Evolutionary conservation across 2,888 invertebrate genomes (phyloP).

Genomic region (Pteria penguin): DNA sequence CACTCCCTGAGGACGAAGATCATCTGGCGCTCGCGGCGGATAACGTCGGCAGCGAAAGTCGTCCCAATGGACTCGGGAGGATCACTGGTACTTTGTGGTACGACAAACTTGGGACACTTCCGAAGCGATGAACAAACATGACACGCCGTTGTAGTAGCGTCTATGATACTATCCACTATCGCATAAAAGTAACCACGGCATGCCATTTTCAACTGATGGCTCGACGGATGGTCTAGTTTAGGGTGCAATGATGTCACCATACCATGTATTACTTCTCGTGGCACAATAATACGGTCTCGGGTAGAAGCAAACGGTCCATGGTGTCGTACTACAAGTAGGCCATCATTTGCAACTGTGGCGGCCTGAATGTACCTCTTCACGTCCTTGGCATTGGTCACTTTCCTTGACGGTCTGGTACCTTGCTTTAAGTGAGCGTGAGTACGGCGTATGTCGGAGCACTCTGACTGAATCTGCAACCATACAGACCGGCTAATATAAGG

Average conservation of each 20-base stretch:
- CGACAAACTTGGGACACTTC: not conserved
- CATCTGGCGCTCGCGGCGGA: not conserved
- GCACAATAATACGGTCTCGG: slow-evolving; percentile 52
- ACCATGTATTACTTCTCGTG: slow-evolving; percentile 44
- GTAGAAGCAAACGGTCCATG: slow-evolving; percentile 6
- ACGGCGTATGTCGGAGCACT: slow-evolving; percentile 55
- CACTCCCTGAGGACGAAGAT: not conserved
- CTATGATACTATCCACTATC: not conserved
- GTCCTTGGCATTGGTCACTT: slow-evolving; percentile 52
- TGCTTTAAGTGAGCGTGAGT: slow-evolving; percentile 55
- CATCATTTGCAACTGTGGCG: slow-evolving; percentile 49
- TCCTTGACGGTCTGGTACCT: slow-evolving; percentile 59
- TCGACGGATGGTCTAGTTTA: not conserved
- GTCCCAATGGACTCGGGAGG: not conserved
- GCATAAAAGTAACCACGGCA: not conserved
- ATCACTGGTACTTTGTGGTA: not conserved
- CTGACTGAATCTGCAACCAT: slow-evolving; percentile 47
- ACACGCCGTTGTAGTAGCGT: not conserved
- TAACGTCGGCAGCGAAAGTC: not conserved
- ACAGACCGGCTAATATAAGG: slow-evolving; percentile 52
- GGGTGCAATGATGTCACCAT: not conserved
- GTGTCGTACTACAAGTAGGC: slow-evolving; percentile 44
- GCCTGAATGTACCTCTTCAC: slow-evolving; percentile 50
- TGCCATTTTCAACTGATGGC: no score
- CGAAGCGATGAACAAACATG: not conserved